Conservation (phyloP, 2,888 invertebrate species). For the Drosophila tripunctata region DNA sequence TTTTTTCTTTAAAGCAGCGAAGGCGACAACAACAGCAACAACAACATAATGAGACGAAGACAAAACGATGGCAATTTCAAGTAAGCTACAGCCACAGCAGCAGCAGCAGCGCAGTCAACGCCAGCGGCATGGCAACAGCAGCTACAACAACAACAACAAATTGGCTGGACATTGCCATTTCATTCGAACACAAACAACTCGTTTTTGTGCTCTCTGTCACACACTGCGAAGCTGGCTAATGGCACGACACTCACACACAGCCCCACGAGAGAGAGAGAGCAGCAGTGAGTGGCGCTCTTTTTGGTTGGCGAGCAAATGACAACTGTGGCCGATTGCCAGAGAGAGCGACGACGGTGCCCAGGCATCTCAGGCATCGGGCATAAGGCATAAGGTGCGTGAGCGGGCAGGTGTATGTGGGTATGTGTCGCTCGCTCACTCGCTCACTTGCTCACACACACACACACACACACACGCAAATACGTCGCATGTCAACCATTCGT, state of each 20-base stretch:
- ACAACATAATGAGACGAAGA: conserved; percentile 52
- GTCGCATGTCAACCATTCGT: conserved; percentile 82
- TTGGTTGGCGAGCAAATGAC: conserved; percentile 68
- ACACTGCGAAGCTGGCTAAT: conserved; percentile 73
- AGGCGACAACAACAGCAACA: conserved; percentile 37
- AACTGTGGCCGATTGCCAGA: conserved; percentile 37
- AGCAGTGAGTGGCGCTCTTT: conserved; percentile 50
- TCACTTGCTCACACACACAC: too few species aligned
- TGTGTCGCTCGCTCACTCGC: conserved; percentile 43
- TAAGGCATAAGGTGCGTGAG: conserved; percentile 49
- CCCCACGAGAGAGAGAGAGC: conserved; percentile 49
- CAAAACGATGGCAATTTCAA: conserved; percentile 57
- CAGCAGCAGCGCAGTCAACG: conserved; percentile 34
- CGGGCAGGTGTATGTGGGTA: conserved; percentile 23
- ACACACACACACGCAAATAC: conserved; percentile 75
- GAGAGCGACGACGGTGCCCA: conserved; percentile 21
- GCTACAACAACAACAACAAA: conserved; percentile 63
- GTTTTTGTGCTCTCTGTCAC: conserved; percentile 82
- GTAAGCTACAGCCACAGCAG: conserved; percentile 31
- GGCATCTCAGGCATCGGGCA: too few species aligned
- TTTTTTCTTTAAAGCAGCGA: conserved; percentile 46
- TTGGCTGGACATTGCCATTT: conserved; percentile 75
- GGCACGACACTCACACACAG: conserved; percentile 52
- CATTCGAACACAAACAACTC: conserved; percentile 69
- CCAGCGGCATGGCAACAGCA: conserved; percentile 20